Conservation (phyloP, 2,888 invertebrate genomes). For the Caenorhabditis angaria region DNA sequence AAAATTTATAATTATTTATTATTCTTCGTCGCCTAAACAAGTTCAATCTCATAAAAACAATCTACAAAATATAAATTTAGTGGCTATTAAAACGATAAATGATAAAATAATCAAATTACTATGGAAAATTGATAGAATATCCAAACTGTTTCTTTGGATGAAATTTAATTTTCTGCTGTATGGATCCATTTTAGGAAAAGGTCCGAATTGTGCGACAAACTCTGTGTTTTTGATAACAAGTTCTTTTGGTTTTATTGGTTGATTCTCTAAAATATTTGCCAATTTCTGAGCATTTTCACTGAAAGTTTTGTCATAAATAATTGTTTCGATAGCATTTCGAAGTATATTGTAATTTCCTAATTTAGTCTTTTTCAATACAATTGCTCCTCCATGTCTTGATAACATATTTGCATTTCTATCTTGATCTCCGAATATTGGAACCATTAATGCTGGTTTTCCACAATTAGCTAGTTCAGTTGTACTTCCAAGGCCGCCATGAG, state of each 20-base stretch:
- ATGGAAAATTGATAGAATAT: constrained; percentile 7
- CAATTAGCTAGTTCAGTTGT: constrained; percentile 26
- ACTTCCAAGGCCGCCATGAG: constrained; percentile 36
- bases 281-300: background rate
- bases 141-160: constrained; percentile 39
- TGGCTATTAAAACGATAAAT: background rate
- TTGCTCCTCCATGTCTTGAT: constrained; percentile 27
- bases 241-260: constrained; percentile 6
- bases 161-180: constrained; percentile 25
- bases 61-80: background rate
- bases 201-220: constrained; percentile 24
- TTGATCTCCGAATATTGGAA: constrained; percentile 47
- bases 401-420: constrained; percentile 45
- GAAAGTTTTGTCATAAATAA: background rate
- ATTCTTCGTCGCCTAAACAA: background rate
- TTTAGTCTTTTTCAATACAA: constrained; percentile 36
- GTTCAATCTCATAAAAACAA: too few relatives aligned
- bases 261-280: background rate
- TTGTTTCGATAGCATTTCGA: background rate
- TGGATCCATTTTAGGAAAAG: constrained; percentile 34
- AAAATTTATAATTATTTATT: background rate
- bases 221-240: background rate
- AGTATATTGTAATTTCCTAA: constrained; percentile 10
- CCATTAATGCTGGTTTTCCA: constrained; percentile 30
- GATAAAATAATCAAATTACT: background rate